Evolutionary conservation across 2,888 invertebrate genomes (phyloP).

Genomic region (Eledona agricola): DNA sequence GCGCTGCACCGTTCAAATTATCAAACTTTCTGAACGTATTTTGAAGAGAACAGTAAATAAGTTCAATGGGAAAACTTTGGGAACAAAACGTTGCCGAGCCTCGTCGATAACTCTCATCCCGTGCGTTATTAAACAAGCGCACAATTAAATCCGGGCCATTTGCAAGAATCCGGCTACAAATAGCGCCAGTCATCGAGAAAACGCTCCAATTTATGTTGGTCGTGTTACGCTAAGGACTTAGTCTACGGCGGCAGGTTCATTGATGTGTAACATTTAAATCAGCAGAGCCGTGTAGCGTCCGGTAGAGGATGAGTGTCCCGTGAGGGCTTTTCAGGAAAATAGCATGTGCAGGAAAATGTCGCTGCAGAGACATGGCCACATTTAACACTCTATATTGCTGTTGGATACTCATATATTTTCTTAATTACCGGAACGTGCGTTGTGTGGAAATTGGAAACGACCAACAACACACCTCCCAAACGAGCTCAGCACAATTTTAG

Average conservation of each 20-base stretch:
- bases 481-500: too few species aligned
- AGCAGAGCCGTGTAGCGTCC: slow-evolving; percentile 44
- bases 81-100: slow-evolving; percentile 47
- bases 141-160: too few species aligned
- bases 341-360: slow-evolving; percentile 53
- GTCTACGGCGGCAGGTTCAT: slow-evolving; percentile 40
- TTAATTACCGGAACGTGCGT: slow-evolving; percentile 4
- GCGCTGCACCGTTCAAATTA: slow-evolving; percentile 47
- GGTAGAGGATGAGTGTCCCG: slow-evolving; percentile 42
- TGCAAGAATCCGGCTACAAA: too few species aligned
- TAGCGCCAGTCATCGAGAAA: slow-evolving; percentile 16
- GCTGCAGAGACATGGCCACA: slow-evolving; percentile 48
- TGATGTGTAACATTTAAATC: slow-evolving; percentile 54
- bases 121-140: slow-evolving; percentile 15
- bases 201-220: slow-evolving; percentile 29
- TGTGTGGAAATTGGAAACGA: slow-evolving; percentile 30
- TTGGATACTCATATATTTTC: slow-evolving; percentile 44
- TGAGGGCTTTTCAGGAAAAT: slow-evolving; percentile 49
- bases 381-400: slow-evolving; percentile 53
- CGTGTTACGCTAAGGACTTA: slow-evolving; percentile 20
- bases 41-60: slow-evolving; percentile 46
- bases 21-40: slow-evolving; percentile 44
- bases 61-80: slow-evolving; percentile 49
- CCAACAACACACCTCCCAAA: not conserved
- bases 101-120: slow-evolving; percentile 34